These are phyloP conservation scores for Aspidapion aeneum DNA, from an alignment of 2,888 invertebrate genomes.

Conservation along the genomic window DNA sequence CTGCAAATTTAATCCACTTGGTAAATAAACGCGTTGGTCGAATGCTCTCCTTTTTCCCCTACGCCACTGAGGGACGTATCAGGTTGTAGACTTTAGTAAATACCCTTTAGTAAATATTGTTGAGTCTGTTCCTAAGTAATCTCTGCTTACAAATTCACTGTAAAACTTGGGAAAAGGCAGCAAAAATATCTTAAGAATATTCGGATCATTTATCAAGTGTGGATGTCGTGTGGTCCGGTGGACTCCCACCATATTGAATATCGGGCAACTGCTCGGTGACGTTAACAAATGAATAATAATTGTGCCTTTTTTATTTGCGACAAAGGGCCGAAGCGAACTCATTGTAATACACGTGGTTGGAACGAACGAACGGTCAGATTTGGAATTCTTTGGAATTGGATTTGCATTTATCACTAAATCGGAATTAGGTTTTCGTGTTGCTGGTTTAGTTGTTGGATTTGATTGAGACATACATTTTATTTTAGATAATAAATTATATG, in stretches of 20 bases:
- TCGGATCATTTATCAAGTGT: conserved; percentile 47
- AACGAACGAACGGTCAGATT: not conserved
- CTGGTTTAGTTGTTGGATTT: not conserved
- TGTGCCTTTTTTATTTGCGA: conserved; percentile 44
- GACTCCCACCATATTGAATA: conserved; percentile 51
- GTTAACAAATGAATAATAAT: conserved; percentile 52
- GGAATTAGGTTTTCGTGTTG: too few relatives aligned
- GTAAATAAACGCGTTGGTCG: too few relatives aligned
- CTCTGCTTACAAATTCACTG: too few relatives aligned
- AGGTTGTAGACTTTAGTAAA: too few relatives aligned
- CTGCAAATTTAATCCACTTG: too few relatives aligned
- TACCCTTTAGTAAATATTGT: too few relatives aligned
- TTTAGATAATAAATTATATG: too few relatives aligned
- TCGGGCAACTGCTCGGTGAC: conserved; percentile 46
- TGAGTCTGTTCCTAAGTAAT: too few relatives aligned
- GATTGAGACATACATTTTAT: not conserved
- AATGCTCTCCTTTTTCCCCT: too few relatives aligned
- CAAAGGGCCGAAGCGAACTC: not conserved
- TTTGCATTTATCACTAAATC: not conserved
- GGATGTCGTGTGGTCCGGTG: conserved; percentile 46
- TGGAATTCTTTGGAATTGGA: not conserved
- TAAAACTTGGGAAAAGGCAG: conserved; percentile 26
- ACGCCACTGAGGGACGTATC: too few relatives aligned
- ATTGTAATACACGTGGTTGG: not conserved
- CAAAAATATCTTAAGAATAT: conserved; percentile 30